phyloP scores from a whole-genome alignment of 1,140 invertebrate genomes.

The Zaprionus capensis region DNA sequence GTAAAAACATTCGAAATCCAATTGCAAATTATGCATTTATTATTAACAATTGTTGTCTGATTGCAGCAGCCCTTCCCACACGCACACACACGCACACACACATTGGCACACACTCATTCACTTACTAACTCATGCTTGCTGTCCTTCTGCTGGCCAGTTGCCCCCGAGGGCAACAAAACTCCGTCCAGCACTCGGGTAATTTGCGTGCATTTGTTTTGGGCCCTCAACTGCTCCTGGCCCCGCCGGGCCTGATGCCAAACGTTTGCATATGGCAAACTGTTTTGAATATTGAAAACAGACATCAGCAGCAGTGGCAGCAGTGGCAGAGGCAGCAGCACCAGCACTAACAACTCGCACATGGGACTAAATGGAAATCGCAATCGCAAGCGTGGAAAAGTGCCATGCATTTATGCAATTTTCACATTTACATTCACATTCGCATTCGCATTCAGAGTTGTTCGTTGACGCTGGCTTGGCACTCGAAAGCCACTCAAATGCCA shows the following conservation, averaged over 20 bases:
- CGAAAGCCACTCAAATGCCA: conserved; percentile 78
- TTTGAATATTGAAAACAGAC: conserved; percentile 79
- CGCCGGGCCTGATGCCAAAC: conserved; percentile 59
- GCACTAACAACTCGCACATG: conserved; percentile 18
- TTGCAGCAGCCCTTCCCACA: conserved; percentile 44
- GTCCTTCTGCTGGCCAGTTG: conserved; percentile 26
- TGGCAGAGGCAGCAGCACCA: not conserved
- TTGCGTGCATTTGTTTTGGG: conserved; percentile 79
- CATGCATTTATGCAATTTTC: conserved; percentile 82
- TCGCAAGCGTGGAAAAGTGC: conserved; percentile 76
- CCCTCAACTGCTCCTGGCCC: conserved; percentile 20
- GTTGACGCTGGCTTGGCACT: conserved; percentile 59
- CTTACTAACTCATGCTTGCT: conserved; percentile 26
- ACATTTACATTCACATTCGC: conserved; percentile 19
- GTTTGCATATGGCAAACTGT: conserved; percentile 77
- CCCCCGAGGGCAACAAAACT: conserved; percentile 58
- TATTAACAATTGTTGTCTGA: conserved; percentile 81
- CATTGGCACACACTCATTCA: conserved; percentile 10
- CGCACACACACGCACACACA: conserved; percentile 2
- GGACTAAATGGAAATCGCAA: conserved; percentile 48
- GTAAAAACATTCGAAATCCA: conserved; percentile 78
- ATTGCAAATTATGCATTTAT: conserved; percentile 82
- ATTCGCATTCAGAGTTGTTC: conserved; percentile 47
- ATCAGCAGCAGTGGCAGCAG: conserved; percentile 6
- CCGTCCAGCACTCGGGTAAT: conserved; percentile 66